A percentile compares a stretch with the other conserved stretches of the same genome.
Conservation (phyloP, 2,888 invertebrate species). For the Miltochrista miniata region DNA sequence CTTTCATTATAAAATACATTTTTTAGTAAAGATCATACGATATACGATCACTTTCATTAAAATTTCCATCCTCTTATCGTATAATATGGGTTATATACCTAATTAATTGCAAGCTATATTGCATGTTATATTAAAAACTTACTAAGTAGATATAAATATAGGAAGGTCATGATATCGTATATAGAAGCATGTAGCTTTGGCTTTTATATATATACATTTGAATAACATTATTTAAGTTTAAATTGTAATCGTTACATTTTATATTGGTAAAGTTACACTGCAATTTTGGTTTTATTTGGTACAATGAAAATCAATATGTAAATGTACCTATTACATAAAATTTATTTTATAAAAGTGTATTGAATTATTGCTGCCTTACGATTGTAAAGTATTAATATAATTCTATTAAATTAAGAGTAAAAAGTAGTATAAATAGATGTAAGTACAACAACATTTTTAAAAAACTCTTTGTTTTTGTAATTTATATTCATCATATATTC, state of each 20-base stretch:
- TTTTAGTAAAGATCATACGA: conserved; percentile 16
- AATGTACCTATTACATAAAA: background rate
- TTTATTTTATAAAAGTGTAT: conserved; percentile 21
- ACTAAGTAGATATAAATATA: conserved; percentile 33
- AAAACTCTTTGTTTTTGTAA: too few species aligned
- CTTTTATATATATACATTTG: conserved; percentile 53
- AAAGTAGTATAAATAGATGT: conserved; percentile 33
- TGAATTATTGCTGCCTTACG: conserved; percentile 36
- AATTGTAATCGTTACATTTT: too few species aligned
- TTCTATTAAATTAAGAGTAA: conserved; percentile 32
- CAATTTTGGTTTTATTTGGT: conserved; percentile 29
- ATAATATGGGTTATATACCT: conserved; percentile 47
- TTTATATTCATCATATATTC: conserved; percentile 17
- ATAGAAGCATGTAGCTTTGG: conserved; percentile 63
- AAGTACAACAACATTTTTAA: conserved; percentile 29
- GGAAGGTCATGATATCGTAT: conserved; percentile 46
- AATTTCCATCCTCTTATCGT: conserved; percentile 40
- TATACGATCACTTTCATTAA: conserved; percentile 37
- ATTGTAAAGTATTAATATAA: conserved; percentile 35
- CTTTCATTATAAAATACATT: too few species aligned
- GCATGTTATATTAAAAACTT: conserved; percentile 48
- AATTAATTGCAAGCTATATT: conserved; percentile 36
- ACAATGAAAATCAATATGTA: conserved; percentile 18
- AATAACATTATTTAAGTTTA: conserved; percentile 6
- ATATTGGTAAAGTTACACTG: conserved; percentile 49